Evolutionary conservation across 1,140 invertebrate species (phyloP).

Genomic region (Euwallacea similis): DNA sequence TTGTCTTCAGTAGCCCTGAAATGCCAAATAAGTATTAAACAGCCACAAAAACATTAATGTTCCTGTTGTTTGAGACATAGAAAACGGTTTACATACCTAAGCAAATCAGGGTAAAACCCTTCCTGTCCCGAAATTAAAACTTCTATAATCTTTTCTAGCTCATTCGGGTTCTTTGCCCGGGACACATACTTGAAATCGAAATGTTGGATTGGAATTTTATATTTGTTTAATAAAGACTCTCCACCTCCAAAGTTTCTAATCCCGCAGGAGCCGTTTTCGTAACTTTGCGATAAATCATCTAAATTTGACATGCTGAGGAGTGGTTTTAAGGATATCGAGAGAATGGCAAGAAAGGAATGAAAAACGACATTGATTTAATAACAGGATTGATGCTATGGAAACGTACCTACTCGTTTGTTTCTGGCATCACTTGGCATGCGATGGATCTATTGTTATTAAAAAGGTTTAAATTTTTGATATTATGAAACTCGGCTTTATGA

Average conservation of each 20-base stretch:
- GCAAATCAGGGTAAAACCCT: slow-evolving; percentile 65
- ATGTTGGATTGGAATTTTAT: slow-evolving; percentile 62
- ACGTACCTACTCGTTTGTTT: no score
- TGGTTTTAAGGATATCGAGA: no score
- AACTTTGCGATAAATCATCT: slow-evolving; percentile 34
- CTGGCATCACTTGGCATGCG: no score
- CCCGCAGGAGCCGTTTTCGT: slow-evolving; percentile 15
- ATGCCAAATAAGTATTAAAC: not conserved
- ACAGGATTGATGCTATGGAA: no score
- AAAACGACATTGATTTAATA: no score
- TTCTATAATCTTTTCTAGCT: slow-evolving; percentile 63
- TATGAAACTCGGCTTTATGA: no score
- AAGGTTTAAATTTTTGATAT: no score
- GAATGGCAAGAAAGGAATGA: no score
- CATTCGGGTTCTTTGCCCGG: slow-evolving; percentile 57
- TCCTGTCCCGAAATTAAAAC: slow-evolving; percentile 70
- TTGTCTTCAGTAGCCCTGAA: slow-evolving; percentile 58
- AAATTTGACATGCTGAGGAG: slow-evolving; percentile 22
- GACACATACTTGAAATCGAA: slow-evolving; percentile 63
- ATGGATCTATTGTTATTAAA: no score
- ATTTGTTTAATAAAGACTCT: slow-evolving; percentile 53
- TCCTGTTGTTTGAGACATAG: not conserved
- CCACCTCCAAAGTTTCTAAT: slow-evolving; percentile 3
- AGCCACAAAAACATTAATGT: not conserved
- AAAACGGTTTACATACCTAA: slow-evolving; percentile 43